These are phyloP conservation scores for Donacobius atricapilla DNA, from an alignment of 2,113 vertebrate species.

Conservation along the genomic window DNA sequence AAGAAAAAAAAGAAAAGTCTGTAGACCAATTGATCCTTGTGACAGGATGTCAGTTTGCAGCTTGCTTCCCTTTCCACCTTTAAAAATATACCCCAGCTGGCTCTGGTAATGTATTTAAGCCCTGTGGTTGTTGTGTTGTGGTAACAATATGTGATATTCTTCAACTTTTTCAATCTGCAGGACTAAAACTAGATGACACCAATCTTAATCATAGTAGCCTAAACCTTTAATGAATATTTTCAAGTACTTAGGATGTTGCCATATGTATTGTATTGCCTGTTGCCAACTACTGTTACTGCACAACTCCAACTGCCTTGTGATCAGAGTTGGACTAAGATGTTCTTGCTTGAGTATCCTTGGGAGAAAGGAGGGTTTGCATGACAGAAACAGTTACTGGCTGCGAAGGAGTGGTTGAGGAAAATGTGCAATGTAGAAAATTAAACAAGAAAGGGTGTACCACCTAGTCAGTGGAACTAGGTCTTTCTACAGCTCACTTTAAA, in stretches of 20 bases:
- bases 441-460: neutral
- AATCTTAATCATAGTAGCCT: neutral
- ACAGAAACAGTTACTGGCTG: neutral
- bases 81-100: neutral
- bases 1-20: neutral
- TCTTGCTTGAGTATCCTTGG: neutral
- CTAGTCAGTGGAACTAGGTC: neutral
- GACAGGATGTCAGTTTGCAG: conserved; percentile 30
- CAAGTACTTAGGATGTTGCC: neutral
- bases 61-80: conserved; percentile 36
- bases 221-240: neutral
- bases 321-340: neutral
- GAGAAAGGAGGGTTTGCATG: neutral
- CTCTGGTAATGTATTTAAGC: conserved; percentile 27
- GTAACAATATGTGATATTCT: neutral
- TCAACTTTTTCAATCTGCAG: neutral
- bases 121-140: neutral
- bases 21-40: neutral
- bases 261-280: neutral
- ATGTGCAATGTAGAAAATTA: neutral
- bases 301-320: neutral
- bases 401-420: neutral
- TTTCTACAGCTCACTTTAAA: neutral
- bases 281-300: neutral
- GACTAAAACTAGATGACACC: neutral